Percentiles rank a stretch among this genome's conserved stretches.
Evolutionary conservation across 1,140 invertebrate genomes (phyloP).

Genomic region (Oryzaephilus surinamensis): DNA sequence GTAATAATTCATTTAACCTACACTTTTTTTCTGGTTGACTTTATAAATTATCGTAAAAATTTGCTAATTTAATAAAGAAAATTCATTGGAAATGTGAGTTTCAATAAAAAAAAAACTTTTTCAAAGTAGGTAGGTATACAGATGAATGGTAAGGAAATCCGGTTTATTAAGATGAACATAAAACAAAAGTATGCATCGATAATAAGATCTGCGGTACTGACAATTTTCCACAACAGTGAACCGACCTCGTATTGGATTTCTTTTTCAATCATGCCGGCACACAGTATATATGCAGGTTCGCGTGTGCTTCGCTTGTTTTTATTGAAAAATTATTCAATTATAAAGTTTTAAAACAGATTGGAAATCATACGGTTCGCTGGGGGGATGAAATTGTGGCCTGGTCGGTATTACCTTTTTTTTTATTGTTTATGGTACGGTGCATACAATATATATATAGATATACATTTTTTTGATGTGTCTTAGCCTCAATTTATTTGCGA

Average conservation of each 20-base stretch:
- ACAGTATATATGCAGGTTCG: too few species aligned
- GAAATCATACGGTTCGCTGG: slow-evolving; percentile 29
- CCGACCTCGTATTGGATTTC: slow-evolving; percentile 21
- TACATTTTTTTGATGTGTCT: background rate
- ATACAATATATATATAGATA: background rate
- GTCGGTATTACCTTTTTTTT: too few species aligned
- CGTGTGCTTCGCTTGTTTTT: slow-evolving; percentile 35
- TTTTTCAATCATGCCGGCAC: slow-evolving; percentile 26
- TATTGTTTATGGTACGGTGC: background rate
- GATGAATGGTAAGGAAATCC: slow-evolving; percentile 6
- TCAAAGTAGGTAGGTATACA: background rate
- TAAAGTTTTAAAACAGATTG: slow-evolving; percentile 35
- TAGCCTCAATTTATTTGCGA: too few species aligned
- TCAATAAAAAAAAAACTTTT: background rate
- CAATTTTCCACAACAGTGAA: slow-evolving; percentile 23
- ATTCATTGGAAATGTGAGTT: too few species aligned
- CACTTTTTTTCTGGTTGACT: too few species aligned
- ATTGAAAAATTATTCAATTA: slow-evolving; percentile 37
- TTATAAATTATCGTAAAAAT: too few species aligned
- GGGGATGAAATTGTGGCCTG: too few species aligned
- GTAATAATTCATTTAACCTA: too few species aligned
- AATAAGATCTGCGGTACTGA: slow-evolving; percentile 21
- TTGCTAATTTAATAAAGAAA: too few species aligned
- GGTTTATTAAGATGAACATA: slow-evolving; percentile 16
- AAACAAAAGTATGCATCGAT: slow-evolving; percentile 23